A percentile compares a stretch with the other conserved stretches of the same genome.
These are phyloP conservation scores for Steinernema feltiae DNA, from an alignment of 1,140 invertebrate genomes.

Conservation along the genomic window DNA sequence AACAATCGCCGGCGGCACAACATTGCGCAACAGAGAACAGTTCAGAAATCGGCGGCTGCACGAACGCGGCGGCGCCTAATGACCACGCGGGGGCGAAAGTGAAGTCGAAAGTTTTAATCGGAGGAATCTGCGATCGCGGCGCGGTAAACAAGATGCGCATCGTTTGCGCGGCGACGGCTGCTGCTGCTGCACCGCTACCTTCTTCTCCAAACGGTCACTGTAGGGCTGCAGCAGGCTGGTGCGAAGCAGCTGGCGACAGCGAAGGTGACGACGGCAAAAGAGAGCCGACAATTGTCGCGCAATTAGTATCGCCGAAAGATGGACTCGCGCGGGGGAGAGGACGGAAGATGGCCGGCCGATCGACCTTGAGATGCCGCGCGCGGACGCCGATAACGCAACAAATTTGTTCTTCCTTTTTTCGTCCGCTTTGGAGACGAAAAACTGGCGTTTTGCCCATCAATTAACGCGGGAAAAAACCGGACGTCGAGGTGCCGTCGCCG, in stretches of 20 bases:
- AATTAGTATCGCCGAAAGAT: neutral
- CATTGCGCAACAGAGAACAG: neutral
- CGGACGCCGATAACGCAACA: neutral
- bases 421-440: neutral
- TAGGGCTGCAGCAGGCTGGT: neutral
- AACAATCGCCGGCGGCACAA: neutral
- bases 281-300: slow-evolving; percentile 3
- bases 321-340: neutral
- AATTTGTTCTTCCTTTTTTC: slow-evolving; percentile 5
- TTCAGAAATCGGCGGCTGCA: too few species aligned
- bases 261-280: neutral
- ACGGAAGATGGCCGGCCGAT: neutral
- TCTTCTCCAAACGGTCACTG: neutral
- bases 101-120: neutral
- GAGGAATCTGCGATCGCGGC: neutral
- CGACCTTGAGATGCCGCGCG: slow-evolving; percentile 11
- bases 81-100: neutral
- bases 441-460: slow-evolving; percentile 10
- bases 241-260: neutral
- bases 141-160: neutral
- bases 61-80: neutral
- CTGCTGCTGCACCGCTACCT: neutral
- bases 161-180: too few species aligned
- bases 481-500: neutral
- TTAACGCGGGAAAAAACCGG: slow-evolving; percentile 11